Conservation (phyloP, 2,113 vertebrate species). For the Tragelaphus buxtoni region DNA sequence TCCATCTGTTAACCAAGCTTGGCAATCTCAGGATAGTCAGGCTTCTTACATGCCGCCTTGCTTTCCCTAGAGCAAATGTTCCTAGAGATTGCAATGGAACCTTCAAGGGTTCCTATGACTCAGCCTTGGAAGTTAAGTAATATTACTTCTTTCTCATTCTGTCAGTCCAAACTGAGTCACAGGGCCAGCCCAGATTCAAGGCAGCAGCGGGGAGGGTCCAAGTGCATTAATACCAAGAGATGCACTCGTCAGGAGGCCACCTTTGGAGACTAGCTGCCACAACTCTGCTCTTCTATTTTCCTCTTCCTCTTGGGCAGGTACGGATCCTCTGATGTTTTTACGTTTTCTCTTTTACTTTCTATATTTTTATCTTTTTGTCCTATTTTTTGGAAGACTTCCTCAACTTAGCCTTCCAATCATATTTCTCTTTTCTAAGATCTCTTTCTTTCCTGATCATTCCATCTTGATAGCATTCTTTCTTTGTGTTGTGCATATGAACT, state of each 20-base stretch:
- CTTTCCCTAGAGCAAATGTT: background rate
- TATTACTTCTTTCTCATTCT: background rate
- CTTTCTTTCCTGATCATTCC: background rate
- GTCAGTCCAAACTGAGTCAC: background rate
- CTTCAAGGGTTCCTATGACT: conserved; percentile 15
- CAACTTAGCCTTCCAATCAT: background rate
- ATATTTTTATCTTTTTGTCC: background rate
- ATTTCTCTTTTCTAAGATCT: conserved; percentile 6
- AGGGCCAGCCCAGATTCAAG: background rate
- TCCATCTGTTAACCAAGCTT: background rate
- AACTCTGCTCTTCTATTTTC: background rate
- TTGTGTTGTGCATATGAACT: background rate
- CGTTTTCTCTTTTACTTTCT: background rate
- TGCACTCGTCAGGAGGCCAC: background rate
- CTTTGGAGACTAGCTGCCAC: background rate
- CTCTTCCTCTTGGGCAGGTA: background rate
- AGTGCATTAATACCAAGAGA: background rate
- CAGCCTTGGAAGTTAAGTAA: background rate
- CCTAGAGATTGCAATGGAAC: conserved; percentile 20
- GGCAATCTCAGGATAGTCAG: background rate
- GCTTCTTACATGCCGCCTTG: background rate
- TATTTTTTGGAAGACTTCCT: background rate
- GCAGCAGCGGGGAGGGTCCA: background rate
- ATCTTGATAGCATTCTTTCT: background rate
- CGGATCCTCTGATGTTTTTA: background rate